Percentiles rank a stretch among this genome's conserved stretches.
These are phyloP conservation scores for Aporophyla nigra DNA, from an alignment of 2,888 invertebrate genomes.

Conservation along the genomic window DNA sequence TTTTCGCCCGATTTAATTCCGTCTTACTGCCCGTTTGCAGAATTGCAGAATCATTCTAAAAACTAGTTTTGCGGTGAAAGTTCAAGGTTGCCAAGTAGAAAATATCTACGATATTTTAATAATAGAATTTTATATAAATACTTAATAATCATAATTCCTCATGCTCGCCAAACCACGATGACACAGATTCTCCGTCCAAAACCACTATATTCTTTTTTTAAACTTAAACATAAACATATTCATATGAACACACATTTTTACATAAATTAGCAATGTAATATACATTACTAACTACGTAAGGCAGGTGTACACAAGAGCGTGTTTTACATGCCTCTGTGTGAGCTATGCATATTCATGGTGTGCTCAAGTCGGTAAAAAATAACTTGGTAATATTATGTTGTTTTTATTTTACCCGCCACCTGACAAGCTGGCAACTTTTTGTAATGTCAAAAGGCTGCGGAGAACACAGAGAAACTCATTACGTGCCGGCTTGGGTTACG, in stretches of 20 bases:
- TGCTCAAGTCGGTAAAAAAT: constrained; percentile 47
- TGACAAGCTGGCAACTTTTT: constrained; percentile 11
- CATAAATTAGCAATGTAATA: constrained; percentile 54
- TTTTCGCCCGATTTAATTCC: too few species aligned
- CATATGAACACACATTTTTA: constrained; percentile 35
- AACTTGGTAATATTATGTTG: constrained; percentile 45
- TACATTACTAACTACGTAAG: constrained; percentile 37
- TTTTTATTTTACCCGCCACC: constrained; percentile 35
- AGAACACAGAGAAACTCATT: constrained; percentile 33
- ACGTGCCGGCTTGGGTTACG: constrained; percentile 3
- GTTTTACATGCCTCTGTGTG: constrained; percentile 53
- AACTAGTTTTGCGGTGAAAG: neutral
- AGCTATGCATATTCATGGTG: constrained; percentile 63
- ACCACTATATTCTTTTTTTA: neutral
- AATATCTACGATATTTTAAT: neutral
- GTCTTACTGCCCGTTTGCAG: too few species aligned
- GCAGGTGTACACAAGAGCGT: constrained; percentile 39
- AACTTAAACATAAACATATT: constrained; percentile 31
- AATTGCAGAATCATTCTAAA: neutral
- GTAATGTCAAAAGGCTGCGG: constrained; percentile 19
- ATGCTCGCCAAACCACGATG: neutral
- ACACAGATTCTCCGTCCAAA: neutral
- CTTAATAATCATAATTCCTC: neutral
- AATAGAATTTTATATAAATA: neutral
- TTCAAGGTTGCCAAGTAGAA: neutral